These are phyloP conservation scores for Cinclus cinclus DNA, from an alignment of 2,113 vertebrate species.

Conservation along the genomic window DNA sequence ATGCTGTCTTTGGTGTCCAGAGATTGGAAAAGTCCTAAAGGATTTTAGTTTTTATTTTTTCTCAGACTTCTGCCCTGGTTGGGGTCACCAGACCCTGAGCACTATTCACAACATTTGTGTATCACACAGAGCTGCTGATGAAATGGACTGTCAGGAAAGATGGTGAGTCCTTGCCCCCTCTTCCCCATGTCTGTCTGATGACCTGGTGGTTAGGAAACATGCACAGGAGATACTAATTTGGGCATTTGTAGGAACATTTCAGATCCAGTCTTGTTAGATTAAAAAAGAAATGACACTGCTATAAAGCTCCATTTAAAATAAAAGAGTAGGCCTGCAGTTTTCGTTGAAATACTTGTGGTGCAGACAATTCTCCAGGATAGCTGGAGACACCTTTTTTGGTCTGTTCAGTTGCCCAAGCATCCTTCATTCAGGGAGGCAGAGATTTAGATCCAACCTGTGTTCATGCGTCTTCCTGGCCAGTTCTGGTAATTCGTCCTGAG, in stretches of 20 bases:
- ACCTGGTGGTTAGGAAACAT: neutral
- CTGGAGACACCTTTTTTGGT: neutral
- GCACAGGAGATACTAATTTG: neutral
- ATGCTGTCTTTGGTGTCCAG: neutral
- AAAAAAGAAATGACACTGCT: neutral
- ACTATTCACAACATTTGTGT: neutral
- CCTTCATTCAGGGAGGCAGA: neutral
- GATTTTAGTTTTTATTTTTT: neutral
- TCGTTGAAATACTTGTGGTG: neutral
- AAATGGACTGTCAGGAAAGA: neutral
- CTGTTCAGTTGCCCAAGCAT: neutral
- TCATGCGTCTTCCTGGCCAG: neutral
- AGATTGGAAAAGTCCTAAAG: neutral
- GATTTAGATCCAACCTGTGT: neutral
- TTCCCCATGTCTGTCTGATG: neutral
- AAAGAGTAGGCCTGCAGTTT: neutral
- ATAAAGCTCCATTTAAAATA: neutral
- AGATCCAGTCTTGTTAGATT: neutral
- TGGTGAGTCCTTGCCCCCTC: neutral
- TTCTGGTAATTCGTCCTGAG: neutral
- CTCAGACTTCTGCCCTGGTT: neutral
- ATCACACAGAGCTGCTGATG: neutral
- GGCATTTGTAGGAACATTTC: neutral
- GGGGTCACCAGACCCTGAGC: neutral
- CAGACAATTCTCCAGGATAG: neutral